Base-by-base conservation (phyloP, 2,113 vertebrate species). In the Erinaceus europaeus region DNA sequence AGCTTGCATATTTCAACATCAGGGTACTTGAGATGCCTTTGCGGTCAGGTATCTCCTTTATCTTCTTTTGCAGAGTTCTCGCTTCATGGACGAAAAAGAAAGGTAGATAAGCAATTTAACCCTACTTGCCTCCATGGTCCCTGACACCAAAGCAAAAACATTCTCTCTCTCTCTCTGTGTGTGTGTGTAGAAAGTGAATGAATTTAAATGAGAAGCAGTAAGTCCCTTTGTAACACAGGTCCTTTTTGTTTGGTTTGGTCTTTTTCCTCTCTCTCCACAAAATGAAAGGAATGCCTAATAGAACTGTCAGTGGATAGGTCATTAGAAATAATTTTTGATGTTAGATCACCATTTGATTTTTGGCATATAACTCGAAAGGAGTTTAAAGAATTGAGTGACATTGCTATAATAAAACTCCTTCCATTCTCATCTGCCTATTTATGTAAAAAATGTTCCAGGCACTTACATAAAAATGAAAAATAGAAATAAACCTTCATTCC, bases 271-370 rank as follows among this genome's bases (percentile, higher is more conserved):
- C 4, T 23, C 69, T 52, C 34, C 5, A 61, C 57, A 50, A 77
- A 94, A 71, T 62, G 34, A 88, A 94, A 84, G 27, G 34, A 61
- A 74, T 74, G 53, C 14, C 13, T 52, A 84, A 40, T 77, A 72
- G 40, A 77, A 73, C 64, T 74, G 23, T 84, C 68, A 88, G 68
- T 17, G 61, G 40, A 74, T 48, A 84, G n/a, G 74, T 83, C 32
- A 91, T 84, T 89, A 93, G 93, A 90, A 94, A 71, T 84, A 86
- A 80, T 81, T 90, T 85, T 89, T 88, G 48, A 46, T 94, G 77
- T 32, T 86, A 57, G 38, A 87, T 83, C 27, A 78, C 61, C 89
- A 36, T 86, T 90, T 84, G 48, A 62, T 38, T 90, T 94, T 89
- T 86, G 74, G 17, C 38, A 25, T 72, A 21, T 88, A 90, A 71